Evolutionary conservation across 2,113 vertebrate genomes (phyloP), one percentile per base, ranked within the genome.

Genomic region (Chionis minor): DNA sequence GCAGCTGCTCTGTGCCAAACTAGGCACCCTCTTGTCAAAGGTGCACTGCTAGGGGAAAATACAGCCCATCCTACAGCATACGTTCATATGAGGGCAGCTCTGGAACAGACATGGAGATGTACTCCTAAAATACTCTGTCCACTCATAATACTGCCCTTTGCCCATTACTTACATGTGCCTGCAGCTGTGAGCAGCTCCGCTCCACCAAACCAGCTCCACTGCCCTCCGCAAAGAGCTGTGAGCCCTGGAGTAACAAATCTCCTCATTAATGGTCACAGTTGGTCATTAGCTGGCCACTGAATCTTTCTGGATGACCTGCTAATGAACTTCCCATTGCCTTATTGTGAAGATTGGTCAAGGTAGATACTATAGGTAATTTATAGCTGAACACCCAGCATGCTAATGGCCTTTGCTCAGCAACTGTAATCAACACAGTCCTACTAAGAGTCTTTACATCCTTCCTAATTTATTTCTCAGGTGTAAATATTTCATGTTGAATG

Each of bases 241-340:
- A 79, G 54, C 5, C 27, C 55, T 49, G 32, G n/a, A 66, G 33
- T 42, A 44, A 33, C n/a, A 91, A 42, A 63, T 3, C 45, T 61
- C 40, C 65, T 83, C 62, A 40, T 93, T 91, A 87, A 75, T 85
- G 84, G 65, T n/a, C 84, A 49, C 72, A 51, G 86, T 3, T 44
- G 66, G 84, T 83, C 75, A 92, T 95, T 83, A 92, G 21, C 22
- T 91, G 77, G 19, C 58, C 75, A 47, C 65, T 91, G 81, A 84
- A 82, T 91, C 79, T 88, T 83, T 71, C 72, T 55, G 71, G 65
- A 71, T 93, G 91, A 91, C 83, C 79, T 44, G 82, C 47, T 92
- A 97, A 97, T 96, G 91, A 95, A 87, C 32, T 91, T 92, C 92
- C 44, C 56, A 74, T 62, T 78, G 92, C 21, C 79, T 97, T 92